Conservation (phyloP, 2,113 vertebrate genomes). For the Panurus biarmicus region DNA sequence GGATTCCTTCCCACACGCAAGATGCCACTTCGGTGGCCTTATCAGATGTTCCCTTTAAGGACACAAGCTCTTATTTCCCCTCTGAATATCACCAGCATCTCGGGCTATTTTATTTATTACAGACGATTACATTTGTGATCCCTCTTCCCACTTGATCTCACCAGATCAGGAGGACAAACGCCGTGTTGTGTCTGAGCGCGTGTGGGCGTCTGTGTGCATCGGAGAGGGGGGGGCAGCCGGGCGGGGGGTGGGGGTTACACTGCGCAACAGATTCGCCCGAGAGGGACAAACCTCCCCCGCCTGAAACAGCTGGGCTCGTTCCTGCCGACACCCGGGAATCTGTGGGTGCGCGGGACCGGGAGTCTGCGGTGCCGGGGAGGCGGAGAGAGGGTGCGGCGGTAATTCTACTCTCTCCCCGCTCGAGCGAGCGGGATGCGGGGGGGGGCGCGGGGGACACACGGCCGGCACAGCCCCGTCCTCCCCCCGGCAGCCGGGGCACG, state of each 20-base stretch:
- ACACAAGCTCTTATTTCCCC: slow-evolving; percentile 11
- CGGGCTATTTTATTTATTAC: slow-evolving; percentile 61
- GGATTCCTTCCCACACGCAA: slow-evolving; percentile 15
- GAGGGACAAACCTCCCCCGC: neutral
- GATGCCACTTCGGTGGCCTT: slow-evolving; percentile 23
- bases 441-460: neutral
- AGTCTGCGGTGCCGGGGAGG: neutral
- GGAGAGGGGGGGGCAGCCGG: neutral
- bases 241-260: neutral
- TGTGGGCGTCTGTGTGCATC: neutral
- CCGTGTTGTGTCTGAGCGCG: neutral
- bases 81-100: slow-evolving; percentile 4
- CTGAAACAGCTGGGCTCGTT: slow-evolving; percentile 8
- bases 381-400: neutral
- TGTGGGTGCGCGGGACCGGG: neutral
- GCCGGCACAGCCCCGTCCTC: neutral
- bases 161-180: slow-evolving; percentile 15
- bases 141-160: slow-evolving; percentile 49
- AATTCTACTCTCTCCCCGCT: neutral
- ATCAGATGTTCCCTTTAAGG: slow-evolving; percentile 49
- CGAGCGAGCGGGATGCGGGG: neutral
- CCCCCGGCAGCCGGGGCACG: neutral
- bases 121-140: slow-evolving; percentile 57
- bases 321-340: neutral
- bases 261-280: neutral